Evolutionary conservation across 2,888 invertebrate species (phyloP), one percentile per base, ranked within the genome.

Genomic region (Caenorhabditis sp.): DNA sequence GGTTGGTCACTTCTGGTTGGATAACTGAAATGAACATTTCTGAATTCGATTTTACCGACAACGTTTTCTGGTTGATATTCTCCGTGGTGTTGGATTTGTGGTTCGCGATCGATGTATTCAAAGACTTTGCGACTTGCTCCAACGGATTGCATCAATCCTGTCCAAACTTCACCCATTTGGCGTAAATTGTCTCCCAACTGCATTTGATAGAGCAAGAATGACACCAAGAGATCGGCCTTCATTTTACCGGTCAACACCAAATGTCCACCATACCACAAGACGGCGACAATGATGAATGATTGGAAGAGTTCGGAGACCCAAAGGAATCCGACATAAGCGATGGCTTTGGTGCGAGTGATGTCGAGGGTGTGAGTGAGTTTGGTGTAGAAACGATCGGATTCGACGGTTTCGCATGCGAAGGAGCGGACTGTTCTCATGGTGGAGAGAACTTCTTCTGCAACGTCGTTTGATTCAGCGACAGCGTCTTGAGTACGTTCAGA

Each of bases 11-110:
- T 91, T 21, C 95, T 91, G 0, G 93, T 93, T 0, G 95, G 95
- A 89, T 95, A 95, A 62, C 92, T 91, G 89, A 95, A 95, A 90
- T 89, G 93, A 0, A 94, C 91, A 38, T 92, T 90, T 65, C 91
- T 90, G 80, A 93, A 92, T 57, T 91, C 91, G 0, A 94, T 92
- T 84, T 92, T 91, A 7, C 94, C 94, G 21, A 77, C 69, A 26
- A 80, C 70, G 43, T 68, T 73, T 21, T 75, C 69, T 17, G 80
- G 82, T 36, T 61, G 67, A 26, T 69, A 63, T 52, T 69, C 75
- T 50, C 82, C 82, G 23, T 74, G 58, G 49, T 78, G 71, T 64
- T 73, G 67, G 50, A 88, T 84, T 10, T 77, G 67, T 21, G 89
- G 88, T 66, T 85, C 80, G 38, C 88, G 76, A 81, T 90, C 89